Evolutionary conservation across 2,797 vertebrate genomes (phyloP).

Genomic region (Scyliorhinus canicula): DNA sequence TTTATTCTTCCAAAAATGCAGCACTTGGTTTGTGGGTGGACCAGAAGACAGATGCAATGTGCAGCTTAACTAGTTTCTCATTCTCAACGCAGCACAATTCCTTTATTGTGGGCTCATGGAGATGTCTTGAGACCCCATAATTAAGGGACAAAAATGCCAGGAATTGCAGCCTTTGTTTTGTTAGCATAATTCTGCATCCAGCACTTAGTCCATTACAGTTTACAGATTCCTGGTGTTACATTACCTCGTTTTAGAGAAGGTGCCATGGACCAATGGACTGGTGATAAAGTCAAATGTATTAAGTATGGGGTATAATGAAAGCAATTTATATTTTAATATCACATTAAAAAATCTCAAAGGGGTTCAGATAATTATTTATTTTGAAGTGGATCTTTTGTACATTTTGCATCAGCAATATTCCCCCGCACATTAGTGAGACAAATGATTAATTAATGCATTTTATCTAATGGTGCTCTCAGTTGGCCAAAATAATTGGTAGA

Average conservation of each 20-base stretch:
- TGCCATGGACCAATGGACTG: not conserved
- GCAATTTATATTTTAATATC: not conserved
- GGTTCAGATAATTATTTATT: not conserved
- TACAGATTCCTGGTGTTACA: not conserved
- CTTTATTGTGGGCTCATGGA: not conserved
- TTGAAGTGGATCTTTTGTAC: not conserved
- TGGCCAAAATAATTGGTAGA: not conserved
- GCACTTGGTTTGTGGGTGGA: not conserved
- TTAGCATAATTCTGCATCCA: not conserved
- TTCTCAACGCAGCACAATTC: not conserved
- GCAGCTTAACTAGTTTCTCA: not conserved
- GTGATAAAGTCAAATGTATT: not conserved
- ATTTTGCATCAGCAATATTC: not conserved
- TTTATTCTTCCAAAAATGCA: conserved; percentile 1
- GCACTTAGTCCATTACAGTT: not conserved
- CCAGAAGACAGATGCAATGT: not conserved
- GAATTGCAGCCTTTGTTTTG: conserved; percentile 12
- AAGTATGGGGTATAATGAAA: not conserved
- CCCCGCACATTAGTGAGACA: not conserved
- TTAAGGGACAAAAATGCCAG: not conserved
- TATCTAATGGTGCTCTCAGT: not conserved
- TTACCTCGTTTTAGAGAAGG: not conserved
- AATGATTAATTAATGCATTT: not conserved
- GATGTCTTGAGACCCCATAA: not conserved
- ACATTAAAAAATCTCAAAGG: not conserved